Evolutionary conservation across 2,797 vertebrate species (phyloP).

Genomic region (Xerus rutilus): DNA sequence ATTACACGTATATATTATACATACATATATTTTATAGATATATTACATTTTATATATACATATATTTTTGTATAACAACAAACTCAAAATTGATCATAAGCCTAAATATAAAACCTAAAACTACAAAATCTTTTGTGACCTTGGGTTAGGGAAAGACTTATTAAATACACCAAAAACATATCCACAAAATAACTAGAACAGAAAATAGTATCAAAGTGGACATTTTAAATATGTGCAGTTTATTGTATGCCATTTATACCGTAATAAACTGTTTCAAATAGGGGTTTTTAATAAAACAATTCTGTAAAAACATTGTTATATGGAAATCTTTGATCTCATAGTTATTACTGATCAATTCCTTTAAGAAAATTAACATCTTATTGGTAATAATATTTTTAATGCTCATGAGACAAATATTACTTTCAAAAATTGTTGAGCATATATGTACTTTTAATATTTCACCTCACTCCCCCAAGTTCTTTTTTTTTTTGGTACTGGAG

Average conservation of each 20-base stretch:
- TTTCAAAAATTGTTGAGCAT: neutral
- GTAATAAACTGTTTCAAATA: neutral
- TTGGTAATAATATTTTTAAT: neutral
- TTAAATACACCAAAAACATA: neutral
- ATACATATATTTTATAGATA: neutral
- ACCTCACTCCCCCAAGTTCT: neutral
- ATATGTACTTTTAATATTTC: neutral
- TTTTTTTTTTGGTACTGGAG: too few relatives aligned
- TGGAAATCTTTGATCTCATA: neutral
- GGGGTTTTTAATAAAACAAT: neutral
- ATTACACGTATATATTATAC: neutral
- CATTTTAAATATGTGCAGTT: neutral
- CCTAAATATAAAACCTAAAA: neutral
- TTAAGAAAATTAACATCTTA: constrained; percentile 6
- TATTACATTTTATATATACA: neutral
- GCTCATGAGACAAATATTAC: neutral
- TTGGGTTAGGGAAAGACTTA: neutral
- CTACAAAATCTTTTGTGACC: neutral
- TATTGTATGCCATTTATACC: neutral
- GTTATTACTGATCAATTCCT: neutral
- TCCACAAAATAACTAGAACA: neutral
- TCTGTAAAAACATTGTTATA: neutral
- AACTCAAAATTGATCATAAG: neutral
- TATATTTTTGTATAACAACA: neutral
- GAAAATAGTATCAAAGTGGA: neutral